Evolutionary conservation across 2,113 vertebrate genomes (phyloP).

Genomic region (Himantopus leucocephalus): DNA sequence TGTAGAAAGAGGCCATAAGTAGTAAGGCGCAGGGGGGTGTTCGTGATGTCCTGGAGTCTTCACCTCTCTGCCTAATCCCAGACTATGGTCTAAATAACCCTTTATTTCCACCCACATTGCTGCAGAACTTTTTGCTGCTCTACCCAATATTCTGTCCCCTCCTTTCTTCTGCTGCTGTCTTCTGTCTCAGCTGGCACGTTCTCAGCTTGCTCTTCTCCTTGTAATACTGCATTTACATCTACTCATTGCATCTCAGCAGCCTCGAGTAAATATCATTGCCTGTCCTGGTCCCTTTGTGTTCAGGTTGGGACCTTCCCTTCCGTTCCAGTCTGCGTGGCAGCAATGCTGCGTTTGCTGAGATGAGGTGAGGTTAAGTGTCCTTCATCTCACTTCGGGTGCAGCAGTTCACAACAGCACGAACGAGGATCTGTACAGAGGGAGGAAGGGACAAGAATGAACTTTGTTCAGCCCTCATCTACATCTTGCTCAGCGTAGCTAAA

Average conservation of each 20-base stretch:
- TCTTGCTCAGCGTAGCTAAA: not conserved
- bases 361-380: not conserved
- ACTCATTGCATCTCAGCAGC: accelerated
- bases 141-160: not conserved
- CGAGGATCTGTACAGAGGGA: not conserved
- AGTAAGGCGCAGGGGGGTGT: not conserved
- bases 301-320: not conserved
- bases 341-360: not conserved
- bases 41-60: not conserved
- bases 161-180: not conserved
- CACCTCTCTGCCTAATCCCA: not conserved
- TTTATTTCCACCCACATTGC: not conserved
- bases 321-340: accelerated
- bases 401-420: not conserved
- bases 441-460: not conserved
- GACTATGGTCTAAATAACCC: not conserved
- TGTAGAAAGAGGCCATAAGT: not conserved
- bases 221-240: not conserved
- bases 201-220: not conserved
- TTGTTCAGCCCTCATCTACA: not conserved
- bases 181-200: accelerated
- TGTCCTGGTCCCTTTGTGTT: not conserved
- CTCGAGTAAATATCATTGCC: not conserved
- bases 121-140: not conserved
- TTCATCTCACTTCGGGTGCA: not conserved